Conservation (phyloP, 2,113 vertebrate genomes). For the Geococcyx californianus region DNA sequence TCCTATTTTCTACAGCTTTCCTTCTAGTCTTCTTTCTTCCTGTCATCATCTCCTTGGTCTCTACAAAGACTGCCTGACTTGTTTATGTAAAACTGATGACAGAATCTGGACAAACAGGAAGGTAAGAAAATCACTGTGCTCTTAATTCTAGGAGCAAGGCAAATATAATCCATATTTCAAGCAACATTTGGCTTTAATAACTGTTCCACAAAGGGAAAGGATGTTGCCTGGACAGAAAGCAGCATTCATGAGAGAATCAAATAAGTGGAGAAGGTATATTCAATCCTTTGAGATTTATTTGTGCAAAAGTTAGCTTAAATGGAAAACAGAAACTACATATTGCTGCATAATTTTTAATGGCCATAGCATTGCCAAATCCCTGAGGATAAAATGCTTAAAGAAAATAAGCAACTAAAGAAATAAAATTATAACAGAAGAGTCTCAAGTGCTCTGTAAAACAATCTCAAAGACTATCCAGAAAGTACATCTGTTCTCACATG, state of each 20-base stretch:
- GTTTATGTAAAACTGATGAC: constrained; percentile 28
- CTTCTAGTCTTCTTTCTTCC: neutral
- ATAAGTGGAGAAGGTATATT: constrained; percentile 37
- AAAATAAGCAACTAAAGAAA: constrained; percentile 38
- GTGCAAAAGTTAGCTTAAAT: constrained; percentile 46
- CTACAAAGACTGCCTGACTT: neutral
- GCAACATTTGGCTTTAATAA: constrained; percentile 51
- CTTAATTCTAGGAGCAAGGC: neutral
- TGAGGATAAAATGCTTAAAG: constrained; percentile 15
- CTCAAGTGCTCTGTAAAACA: neutral
- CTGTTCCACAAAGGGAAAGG: neutral
- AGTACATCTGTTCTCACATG: constrained; percentile 7
- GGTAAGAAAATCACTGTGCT: neutral
- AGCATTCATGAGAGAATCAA: neutral
- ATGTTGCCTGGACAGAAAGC: neutral
- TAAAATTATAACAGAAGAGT: constrained; percentile 24
- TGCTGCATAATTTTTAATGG: constrained; percentile 29
- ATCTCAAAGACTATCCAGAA: constrained; percentile 23
- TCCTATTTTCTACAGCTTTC: neutral
- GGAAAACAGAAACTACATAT: constrained; percentile 47
- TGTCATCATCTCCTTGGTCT: neutral
- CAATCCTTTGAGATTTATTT: constrained; percentile 32
- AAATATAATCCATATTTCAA: constrained; percentile 29
- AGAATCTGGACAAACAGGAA: constrained; percentile 40
- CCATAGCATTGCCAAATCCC: neutral